Evolutionary conservation across 2,113 vertebrate species (phyloP), one percentile per base, ranked within the genome.

Genomic region (Polyodon spathula): DNA sequence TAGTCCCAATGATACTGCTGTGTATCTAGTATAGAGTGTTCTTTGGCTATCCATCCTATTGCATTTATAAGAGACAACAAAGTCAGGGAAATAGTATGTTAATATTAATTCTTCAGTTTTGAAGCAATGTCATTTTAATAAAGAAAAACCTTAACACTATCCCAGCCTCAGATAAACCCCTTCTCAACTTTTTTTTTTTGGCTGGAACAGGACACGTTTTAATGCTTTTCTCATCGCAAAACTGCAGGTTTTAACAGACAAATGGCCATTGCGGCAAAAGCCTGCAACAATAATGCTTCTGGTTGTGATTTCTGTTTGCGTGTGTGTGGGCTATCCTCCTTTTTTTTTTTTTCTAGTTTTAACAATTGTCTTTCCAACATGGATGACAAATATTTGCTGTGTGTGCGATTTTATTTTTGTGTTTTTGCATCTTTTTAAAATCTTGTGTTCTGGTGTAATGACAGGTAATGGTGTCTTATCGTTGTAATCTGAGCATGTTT

Each of bases 91-190:
- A n/a, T n/a, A n/a, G n/a, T n/a, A n/a, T n/a, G n/a, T n/a, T n/a
- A n/a, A n/a, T n/a, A n/a, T n/a, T n/a, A n/a, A n/a, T n/a, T n/a
- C n/a, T n/a, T n/a, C n/a, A n/a, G n/a, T n/a, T n/a, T n/a, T n/a
- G n/a, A n/a, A n/a, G n/a, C n/a, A n/a, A n/a, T n/a, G n/a, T n/a
- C n/a, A n/a, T n/a, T n/a, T n/a, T n/a, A n/a, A n/a, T n/a, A n/a
- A n/a, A n/a, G n/a, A n/a, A n/a, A n/a, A n/a, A n/a, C 41, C 57
- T 58, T 58, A 16, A 17, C 61, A 62, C 8, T 46, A 48, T 43
- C 53, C 61, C 58, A 48, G 43, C 10, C n/a, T 50, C 38, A 16
- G 10, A 14, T 39, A 27, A 12, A n/a, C 54, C 8, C 37, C 53
- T 12, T 10, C 54, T 12, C 54, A 14, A 8, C 11, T 14, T 38